Percentiles rank a stretch among this genome's conserved stretches.
Evolutionary conservation across 2,113 vertebrate genomes (phyloP).

Genomic region (Sinocyclocheilus anophthalmus): DNA sequence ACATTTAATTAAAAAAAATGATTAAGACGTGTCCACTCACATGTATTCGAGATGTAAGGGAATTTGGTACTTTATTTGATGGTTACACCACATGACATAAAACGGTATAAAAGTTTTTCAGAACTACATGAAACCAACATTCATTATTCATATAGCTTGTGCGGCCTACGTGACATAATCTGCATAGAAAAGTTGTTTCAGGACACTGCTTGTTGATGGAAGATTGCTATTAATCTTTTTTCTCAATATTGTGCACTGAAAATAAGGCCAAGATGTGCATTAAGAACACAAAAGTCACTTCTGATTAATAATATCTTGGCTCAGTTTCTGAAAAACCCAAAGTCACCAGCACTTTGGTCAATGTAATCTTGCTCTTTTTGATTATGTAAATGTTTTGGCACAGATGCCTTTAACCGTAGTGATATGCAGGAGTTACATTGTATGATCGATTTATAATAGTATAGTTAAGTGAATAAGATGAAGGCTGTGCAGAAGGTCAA

Average conservation of each 20-base stretch:
- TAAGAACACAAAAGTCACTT: neutral
- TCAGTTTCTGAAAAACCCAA: neutral
- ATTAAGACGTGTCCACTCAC: neutral
- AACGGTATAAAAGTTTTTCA: neutral
- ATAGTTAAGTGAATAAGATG: neutral
- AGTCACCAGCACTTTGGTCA: neutral
- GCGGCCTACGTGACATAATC: neutral
- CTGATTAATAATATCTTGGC: neutral
- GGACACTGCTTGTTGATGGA: neutral
- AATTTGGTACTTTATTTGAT: neutral
- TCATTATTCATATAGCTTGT: neutral
- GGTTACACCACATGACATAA: neutral
- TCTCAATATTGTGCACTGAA: neutral
- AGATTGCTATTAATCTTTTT: neutral
- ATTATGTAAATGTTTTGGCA: constrained; percentile 14
- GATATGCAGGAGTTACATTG: neutral
- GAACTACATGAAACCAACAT: neutral
- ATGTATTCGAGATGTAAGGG: neutral
- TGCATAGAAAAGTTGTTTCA: neutral
- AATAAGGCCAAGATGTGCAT: neutral
- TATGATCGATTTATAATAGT: neutral
- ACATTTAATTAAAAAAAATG: neutral
- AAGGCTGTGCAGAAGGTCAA: neutral
- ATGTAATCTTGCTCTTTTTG: neutral
- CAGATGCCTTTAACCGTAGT: neutral